A percentile compares a stretch with the other conserved stretches of the same genome.
Evolutionary conservation across 1,140 invertebrate genomes (phyloP).

Genomic region (Nebria ingens): DNA sequence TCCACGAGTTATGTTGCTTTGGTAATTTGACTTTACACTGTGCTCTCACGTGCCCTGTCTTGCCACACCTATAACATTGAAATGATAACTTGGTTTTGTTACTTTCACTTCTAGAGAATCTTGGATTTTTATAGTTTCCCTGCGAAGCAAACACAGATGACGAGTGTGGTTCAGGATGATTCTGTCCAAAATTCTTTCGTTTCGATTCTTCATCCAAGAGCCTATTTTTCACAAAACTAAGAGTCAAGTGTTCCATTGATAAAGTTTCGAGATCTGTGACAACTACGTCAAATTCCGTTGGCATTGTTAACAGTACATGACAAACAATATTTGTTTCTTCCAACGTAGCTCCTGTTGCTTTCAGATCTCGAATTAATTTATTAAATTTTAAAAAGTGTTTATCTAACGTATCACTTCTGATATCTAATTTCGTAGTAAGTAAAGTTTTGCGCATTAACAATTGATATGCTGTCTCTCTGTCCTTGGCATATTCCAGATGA

Average conservation of each 20-base stretch:
- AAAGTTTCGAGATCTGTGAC: slow-evolving; percentile 23
- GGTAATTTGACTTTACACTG: no score
- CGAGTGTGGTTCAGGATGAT: background rate
- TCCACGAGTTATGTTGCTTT: no score
- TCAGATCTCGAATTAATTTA: background rate
- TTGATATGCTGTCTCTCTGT: background rate
- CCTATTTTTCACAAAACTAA: slow-evolving; percentile 22
- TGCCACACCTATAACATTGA: no score
- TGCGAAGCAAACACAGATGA: background rate
- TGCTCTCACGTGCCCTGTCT: no score
- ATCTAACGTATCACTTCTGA: background rate
- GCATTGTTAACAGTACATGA: slow-evolving; percentile 16
- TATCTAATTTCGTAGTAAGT: background rate
- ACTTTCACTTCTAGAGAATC: no score
- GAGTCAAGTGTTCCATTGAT: slow-evolving; percentile 15
- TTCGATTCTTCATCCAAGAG: slow-evolving; percentile 23
- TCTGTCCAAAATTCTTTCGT: slow-evolving; percentile 11
- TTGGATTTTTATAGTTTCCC: no score
- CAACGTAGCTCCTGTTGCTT: background rate
- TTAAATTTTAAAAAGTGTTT: background rate
- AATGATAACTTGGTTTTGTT: no score
- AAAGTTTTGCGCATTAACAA: background rate
- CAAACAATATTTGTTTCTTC: slow-evolving; percentile 14
- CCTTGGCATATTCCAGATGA: background rate
- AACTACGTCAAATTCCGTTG: slow-evolving; percentile 14